Evolutionary conservation across 2,113 vertebrate species (phyloP).

Genomic region (Gila orcuttii): DNA sequence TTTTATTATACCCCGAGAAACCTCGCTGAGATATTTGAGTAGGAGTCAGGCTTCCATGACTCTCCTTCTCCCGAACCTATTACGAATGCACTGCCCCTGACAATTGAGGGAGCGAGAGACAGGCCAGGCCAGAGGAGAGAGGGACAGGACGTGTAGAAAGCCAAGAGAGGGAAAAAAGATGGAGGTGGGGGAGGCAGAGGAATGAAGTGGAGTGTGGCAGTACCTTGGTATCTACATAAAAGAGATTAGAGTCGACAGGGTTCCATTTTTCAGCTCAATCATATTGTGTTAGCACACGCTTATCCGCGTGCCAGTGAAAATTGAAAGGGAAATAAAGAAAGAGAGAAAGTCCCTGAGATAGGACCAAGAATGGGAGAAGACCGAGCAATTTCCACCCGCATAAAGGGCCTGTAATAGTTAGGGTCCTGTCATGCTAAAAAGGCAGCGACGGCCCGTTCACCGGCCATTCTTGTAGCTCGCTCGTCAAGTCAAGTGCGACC

Average conservation of each 20-base stretch:
- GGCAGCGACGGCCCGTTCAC: conserved; percentile 87
- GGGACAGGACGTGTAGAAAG: conserved; percentile 56
- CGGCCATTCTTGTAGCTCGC: conserved; percentile 86
- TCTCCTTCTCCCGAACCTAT: conserved; percentile 41
- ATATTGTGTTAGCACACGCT: conserved; percentile 94
- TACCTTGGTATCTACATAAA: conserved; percentile 92
- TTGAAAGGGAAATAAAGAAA: conserved; percentile 96
- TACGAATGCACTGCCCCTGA: conserved; percentile 58
- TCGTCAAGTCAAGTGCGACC: conserved; percentile 92
- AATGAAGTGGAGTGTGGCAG: conserved; percentile 84
- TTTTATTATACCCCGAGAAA: conserved; percentile 82
- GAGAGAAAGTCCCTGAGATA: conserved; percentile 83
- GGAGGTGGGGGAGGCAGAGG: conserved; percentile 69
- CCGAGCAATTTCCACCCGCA: conserved; percentile 92
- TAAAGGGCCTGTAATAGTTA: conserved; percentile 91
- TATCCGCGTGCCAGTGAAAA: conserved; percentile 93
- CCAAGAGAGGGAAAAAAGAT: conserved; percentile 33
- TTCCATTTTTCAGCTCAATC: conserved; percentile 99
- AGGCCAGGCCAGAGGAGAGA: conserved; percentile 45
- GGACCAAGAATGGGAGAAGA: conserved; percentile 88
- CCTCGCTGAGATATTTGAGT: conserved; percentile 80
- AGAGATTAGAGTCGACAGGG: conserved; percentile 92
- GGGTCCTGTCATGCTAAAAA: conserved; percentile 93
- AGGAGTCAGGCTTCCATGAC: conserved; percentile 45
- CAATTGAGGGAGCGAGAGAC: conserved; percentile 34